Base-by-base conservation (phyloP, 2,888 invertebrate genomes). In the Cheilosia variabilis region DNA sequence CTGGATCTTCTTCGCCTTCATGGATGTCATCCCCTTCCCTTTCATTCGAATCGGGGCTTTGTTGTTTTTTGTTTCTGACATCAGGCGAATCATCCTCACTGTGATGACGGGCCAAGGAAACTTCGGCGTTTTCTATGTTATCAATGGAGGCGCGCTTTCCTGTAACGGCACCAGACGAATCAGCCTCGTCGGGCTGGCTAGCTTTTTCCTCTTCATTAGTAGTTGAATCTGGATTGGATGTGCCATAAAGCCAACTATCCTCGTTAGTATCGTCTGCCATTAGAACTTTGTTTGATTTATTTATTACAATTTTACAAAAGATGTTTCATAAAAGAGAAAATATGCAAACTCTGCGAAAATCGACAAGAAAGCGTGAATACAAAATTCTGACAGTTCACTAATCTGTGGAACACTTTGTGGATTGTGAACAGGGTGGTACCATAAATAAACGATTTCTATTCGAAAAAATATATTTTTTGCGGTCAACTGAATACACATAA, bases 241-340 rank as follows among this genome's bases (percentile, higher is more conserved):
- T 97, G 22, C 97, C 97, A 90, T 97, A 97, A 81, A 97, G 93
- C 97, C 97, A 97, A 90, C 95, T 96, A 93, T 97, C 97, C 91
- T 97, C 97, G 92, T 96, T 96, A 3, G 93, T 91, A 88, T 94
- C 94, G 83, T 95, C 95, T 89, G 95, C 94, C 94, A 95, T 95
- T 34, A 34, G 65, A 53, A 47, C 34, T 37, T 60, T 5, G 2
- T 53, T 65, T 65, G 62, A 55, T 65, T 63, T 75, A 34, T 84
- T 50, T 60, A 37, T 80, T 66, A 47, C 31, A 55, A 78, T 68
- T 78, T 34, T 10, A 27, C 45, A 37, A 71, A 47, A 17, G 10
- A 58, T 72, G 31, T 2, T 22, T 50, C n/a, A 43, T 63, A 27
- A 75, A 55, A 50, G 37, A 52, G 43, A 50, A 24, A 43, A 57